Percentiles rank a stretch among this genome's conserved stretches.
Conservation (phyloP, 2,888 invertebrate genomes). For the Metalampra italica region DNA sequence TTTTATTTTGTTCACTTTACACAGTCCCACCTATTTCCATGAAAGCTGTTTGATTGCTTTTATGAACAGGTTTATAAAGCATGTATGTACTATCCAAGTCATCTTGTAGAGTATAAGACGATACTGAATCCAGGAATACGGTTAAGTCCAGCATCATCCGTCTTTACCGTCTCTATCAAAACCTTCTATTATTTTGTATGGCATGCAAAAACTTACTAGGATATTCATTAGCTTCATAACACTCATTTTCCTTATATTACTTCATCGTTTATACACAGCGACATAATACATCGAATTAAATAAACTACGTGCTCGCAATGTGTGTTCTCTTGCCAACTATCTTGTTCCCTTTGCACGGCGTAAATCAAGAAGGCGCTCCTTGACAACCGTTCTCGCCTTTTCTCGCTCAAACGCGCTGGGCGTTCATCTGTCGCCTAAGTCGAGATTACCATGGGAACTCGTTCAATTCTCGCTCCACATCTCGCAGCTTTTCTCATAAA, state of each 20-base stretch:
- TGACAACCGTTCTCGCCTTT: slow-evolving; percentile 16
- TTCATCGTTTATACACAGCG: background rate
- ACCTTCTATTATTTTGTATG: too few relatives aligned
- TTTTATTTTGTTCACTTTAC: too few relatives aligned
- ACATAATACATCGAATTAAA: slow-evolving; percentile 1
- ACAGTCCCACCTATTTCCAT: too few relatives aligned
- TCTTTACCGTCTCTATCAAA: too few relatives aligned
- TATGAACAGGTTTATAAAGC: too few relatives aligned
- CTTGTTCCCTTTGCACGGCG: slow-evolving; percentile 16
- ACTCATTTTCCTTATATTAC: background rate
- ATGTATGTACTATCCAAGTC: too few relatives aligned
- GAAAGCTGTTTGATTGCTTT: too few relatives aligned
- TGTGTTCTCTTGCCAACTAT: slow-evolving; percentile 15
- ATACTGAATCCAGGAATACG: too few relatives aligned
- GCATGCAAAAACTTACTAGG: background rate
- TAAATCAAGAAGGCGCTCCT: slow-evolving; percentile 26
- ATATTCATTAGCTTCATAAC: background rate
- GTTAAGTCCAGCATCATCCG: too few relatives aligned
- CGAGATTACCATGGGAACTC: slow-evolving; percentile 21
- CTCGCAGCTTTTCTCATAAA: background rate
- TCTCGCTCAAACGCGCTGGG: slow-evolving; percentile 17
- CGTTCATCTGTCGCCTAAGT: slow-evolving; percentile 26
- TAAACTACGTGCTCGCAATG: slow-evolving; percentile 4
- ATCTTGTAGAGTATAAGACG: too few relatives aligned
- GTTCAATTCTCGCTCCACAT: slow-evolving; percentile 14